These are phyloP conservation scores for Pipistrellus nathusii DNA, from an alignment of 2,797 vertebrate genomes.

Conservation along the genomic window DNA sequence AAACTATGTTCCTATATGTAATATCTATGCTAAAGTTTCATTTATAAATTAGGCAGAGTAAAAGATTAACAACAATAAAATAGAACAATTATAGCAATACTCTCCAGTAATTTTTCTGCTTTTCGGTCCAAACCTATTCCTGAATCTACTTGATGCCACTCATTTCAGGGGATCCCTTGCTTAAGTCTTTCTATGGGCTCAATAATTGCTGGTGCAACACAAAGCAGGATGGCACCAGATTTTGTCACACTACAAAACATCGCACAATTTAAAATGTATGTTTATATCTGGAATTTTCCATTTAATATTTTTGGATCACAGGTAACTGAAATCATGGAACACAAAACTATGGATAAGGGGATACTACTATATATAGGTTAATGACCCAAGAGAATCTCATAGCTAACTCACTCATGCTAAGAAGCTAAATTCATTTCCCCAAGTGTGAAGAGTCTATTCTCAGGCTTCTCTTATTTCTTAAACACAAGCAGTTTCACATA, in stretches of 20 bases:
- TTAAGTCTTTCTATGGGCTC: neutral
- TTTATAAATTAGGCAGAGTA: neutral
- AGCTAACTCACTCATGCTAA: neutral
- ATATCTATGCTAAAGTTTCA: neutral
- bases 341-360: neutral
- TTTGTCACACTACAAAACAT: neutral
- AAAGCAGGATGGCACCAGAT: neutral
- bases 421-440: neutral
- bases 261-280: neutral
- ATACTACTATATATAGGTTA: neutral
- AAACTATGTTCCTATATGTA: neutral
- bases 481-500: neutral
- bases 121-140: neutral
- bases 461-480: neutral
- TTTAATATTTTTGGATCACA: neutral
- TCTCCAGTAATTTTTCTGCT: neutral
- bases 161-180: neutral
- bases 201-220: neutral
- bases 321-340: neutral
- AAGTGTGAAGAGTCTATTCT: neutral
- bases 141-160: neutral
- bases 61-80: neutral
- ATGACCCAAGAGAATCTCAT: neutral
- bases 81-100: neutral
- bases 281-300: neutral